These are phyloP conservation scores for Labia minor DNA, from an alignment of 2,888 invertebrate species.

Conservation along the genomic window DNA sequence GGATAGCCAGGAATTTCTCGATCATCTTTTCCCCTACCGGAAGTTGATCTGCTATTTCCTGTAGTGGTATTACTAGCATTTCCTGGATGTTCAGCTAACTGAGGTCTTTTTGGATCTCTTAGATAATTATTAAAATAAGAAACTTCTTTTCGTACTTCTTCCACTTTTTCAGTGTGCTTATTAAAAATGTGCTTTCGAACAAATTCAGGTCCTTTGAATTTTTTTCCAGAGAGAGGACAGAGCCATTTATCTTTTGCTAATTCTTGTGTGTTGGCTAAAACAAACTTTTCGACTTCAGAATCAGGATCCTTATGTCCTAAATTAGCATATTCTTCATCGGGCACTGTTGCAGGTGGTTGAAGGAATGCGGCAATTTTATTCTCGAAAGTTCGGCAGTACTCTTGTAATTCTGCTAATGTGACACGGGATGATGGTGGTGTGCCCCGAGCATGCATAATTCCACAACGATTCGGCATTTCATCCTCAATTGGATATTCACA, in stretches of 20 bases:
- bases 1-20: slow-evolving; percentile 37
- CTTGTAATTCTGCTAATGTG: slow-evolving; percentile 58
- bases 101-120: slow-evolving; percentile 86
- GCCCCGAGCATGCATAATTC: slow-evolving; percentile 94
- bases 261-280: slow-evolving; percentile 92
- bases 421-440: slow-evolving; percentile 67
- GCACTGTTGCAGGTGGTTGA: slow-evolving; percentile 57
- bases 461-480: slow-evolving; percentile 98
- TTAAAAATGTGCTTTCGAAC: slow-evolving; percentile 97
- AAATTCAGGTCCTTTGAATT: slow-evolving; percentile 97
- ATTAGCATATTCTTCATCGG: slow-evolving; percentile 66
- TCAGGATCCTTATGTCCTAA: slow-evolving; percentile 71
- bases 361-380: slow-evolving; percentile 83
- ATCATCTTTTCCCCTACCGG: slow-evolving; percentile 33
- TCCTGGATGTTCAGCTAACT: slow-evolving; percentile 74
- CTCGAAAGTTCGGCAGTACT: slow-evolving; percentile 72
- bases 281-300: slow-evolving; percentile 83
- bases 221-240: slow-evolving; percentile 96
- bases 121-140: slow-evolving; percentile 95
- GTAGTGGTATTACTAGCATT: slow-evolving; percentile 38
- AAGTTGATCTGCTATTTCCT: not conserved
- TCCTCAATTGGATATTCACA: slow-evolving; percentile 99
- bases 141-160: slow-evolving; percentile 93
- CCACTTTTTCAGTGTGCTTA: slow-evolving; percentile 92
- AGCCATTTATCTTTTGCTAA: slow-evolving; percentile 97